Percentiles rank a stretch among this genome's conserved stretches.
Conservation (phyloP, 2,888 invertebrate genomes). For the Meiosimyza platycephala region DNA sequence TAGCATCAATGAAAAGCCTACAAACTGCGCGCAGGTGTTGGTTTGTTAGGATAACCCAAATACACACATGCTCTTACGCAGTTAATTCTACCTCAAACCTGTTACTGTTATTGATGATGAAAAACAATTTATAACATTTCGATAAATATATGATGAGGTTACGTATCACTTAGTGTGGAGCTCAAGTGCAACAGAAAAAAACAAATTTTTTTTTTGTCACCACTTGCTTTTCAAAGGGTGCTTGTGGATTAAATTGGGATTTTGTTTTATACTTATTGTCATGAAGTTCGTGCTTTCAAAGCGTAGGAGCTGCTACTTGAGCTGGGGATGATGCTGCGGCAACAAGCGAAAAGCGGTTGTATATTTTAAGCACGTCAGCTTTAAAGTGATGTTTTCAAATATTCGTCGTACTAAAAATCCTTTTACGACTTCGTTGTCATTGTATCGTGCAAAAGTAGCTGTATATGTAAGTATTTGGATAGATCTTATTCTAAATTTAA, state of each 20-base stretch:
- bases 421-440: too few species aligned
- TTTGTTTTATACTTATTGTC: not conserved
- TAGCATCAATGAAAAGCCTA: not conserved
- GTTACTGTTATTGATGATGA: constrained; percentile 33
- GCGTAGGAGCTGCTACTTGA: not conserved
- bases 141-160: constrained; percentile 55
- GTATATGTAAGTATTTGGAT: too few species aligned
- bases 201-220: not conserved
- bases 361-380: constrained; percentile 28
- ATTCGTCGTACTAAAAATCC: too few species aligned
- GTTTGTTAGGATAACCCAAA: not conserved
- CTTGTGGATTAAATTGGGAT: not conserved
- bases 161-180: constrained; percentile 49
- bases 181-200: constrained; percentile 14
- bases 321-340: not conserved
- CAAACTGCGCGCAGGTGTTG: not conserved
- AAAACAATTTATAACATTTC: constrained; percentile 34
- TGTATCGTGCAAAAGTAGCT: too few species aligned
- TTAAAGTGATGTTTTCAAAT: not conserved
- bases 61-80: too few species aligned
- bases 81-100: too few species aligned
- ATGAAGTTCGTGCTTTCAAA: not conserved
- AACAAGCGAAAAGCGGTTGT: constrained; percentile 13
- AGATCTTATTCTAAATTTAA: too few species aligned
- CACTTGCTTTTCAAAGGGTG: not conserved